A percentile compares a stretch with the other conserved stretches of the same genome.
phyloP scores from a whole-genome alignment of 2,113 vertebrate species.

The Nothoprocta pentlandii region DNA sequence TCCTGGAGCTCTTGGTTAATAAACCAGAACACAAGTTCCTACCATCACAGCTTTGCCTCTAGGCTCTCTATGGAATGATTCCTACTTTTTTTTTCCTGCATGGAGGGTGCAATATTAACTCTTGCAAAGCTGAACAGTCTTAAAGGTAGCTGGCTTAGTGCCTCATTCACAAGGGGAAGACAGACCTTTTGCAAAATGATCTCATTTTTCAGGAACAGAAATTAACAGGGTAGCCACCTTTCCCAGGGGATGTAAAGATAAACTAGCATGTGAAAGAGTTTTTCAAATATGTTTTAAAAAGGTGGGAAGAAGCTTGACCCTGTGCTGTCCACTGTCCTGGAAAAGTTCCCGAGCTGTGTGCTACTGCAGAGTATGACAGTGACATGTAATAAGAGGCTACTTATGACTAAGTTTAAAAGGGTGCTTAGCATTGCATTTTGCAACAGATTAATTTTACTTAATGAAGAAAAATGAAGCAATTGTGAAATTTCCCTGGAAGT shows the following conservation, averaged over 20 bases:
- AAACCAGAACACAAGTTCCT: not conserved
- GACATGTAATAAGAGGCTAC: not conserved
- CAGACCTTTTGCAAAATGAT: not conserved
- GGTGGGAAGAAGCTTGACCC: not conserved
- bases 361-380: not conserved
- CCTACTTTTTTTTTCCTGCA: not conserved
- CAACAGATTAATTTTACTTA: not conserved
- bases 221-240: not conserved
- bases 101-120: not conserved
- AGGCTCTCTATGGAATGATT: not conserved
- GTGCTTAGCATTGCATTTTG: not conserved
- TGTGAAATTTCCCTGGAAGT: not conserved
- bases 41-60: not conserved
- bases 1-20: not conserved
- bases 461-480: not conserved
- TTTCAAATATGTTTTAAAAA: not conserved
- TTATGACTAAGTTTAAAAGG: not conserved
- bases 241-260: not conserved
- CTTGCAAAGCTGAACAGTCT: not conserved
- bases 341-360: not conserved
- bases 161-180: not conserved
- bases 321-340: not conserved
- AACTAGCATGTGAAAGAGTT: not conserved
- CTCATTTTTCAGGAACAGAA: not conserved
- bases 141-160: not conserved